A percentile compares a stretch with the other conserved stretches of the same genome.
phyloP scores from a whole-genome alignment of 2,113 vertebrate species.

The Tragelaphus scriptus region DNA sequence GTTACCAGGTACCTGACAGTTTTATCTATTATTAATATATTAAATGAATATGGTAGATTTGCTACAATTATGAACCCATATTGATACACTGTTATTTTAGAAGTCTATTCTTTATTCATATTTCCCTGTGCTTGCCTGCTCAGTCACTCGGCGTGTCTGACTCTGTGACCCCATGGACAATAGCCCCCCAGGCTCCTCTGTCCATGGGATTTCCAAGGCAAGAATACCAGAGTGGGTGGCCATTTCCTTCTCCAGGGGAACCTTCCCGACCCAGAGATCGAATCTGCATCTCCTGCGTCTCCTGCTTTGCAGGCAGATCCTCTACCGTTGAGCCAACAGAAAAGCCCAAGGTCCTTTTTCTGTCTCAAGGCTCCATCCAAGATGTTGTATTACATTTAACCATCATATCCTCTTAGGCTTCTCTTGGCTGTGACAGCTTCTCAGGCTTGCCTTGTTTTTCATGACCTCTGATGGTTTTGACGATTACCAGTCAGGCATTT shows the following conservation, averaged over 20 bases:
- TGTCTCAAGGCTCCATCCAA: not conserved
- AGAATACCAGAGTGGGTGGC: not conserved
- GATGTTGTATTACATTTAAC: not conserved
- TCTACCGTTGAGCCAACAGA: not conserved
- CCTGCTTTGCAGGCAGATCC: not conserved
- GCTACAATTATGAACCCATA: not conserved
- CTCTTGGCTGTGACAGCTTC: not conserved
- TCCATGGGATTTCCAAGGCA: not conserved
- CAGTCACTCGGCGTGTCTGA: not conserved
- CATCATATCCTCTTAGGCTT: not conserved
- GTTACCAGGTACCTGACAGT: not conserved
- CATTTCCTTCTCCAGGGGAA: not conserved
- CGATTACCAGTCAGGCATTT: not conserved
- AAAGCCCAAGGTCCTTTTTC: not conserved
- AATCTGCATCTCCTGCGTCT: not conserved
- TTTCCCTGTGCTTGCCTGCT: not conserved
- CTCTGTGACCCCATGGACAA: not conserved
- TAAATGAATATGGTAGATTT: not conserved
- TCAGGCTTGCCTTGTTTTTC: not conserved
- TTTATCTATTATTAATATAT: not conserved
- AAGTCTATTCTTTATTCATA: not conserved
- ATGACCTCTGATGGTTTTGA: not conserved
- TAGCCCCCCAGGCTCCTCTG: not conserved
- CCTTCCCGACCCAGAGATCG: fast-evolving
- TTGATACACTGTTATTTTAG: not conserved